Conservation (phyloP, 2,113 vertebrate genomes). For the Cromileptes altivelis region DNA sequence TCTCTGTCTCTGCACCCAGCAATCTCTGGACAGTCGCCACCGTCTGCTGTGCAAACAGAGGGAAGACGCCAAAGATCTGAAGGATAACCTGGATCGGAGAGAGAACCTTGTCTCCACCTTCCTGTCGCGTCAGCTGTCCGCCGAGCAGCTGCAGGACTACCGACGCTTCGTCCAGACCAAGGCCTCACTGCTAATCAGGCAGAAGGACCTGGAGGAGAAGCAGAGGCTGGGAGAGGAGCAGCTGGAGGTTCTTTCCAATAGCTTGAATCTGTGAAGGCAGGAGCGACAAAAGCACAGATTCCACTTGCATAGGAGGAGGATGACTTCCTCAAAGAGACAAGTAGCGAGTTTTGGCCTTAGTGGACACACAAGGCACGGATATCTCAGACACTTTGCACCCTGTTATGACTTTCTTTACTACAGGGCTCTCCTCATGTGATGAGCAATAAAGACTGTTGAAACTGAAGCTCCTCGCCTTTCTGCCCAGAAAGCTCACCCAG, state of each 20-base stretch:
- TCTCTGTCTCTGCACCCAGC: constrained; percentile 72
- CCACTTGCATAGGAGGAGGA: not conserved
- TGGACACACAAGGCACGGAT: not conserved
- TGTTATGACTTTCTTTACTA: constrained; percentile 16
- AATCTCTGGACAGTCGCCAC: constrained; percentile 90
- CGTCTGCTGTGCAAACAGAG: constrained; percentile 90
- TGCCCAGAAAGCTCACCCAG: constrained; percentile 6
- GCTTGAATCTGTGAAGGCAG: constrained; percentile 69
- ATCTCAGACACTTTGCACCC: constrained; percentile 16
- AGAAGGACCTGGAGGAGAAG: constrained; percentile 93
- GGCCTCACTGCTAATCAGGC: constrained; percentile 91
- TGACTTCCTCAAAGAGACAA: not conserved
- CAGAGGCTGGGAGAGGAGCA: constrained; percentile 90
- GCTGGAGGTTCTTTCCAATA: constrained; percentile 85
- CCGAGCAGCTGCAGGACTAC: constrained; percentile 88
- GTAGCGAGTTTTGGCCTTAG: not conserved
- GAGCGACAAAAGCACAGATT: not conserved
- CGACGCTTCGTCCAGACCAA: constrained; percentile 88
- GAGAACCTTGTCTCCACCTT: constrained; percentile 89
- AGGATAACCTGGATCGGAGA: constrained; percentile 93
- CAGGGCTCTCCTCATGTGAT: not conserved
- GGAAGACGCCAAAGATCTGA: constrained; percentile 95
- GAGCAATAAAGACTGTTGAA: constrained; percentile 19
- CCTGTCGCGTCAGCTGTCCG: constrained; percentile 87
- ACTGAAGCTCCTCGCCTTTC: constrained; percentile 23